A percentile compares a stretch with the other conserved stretches of the same genome.
Conservation (phyloP, 2,888 invertebrate genomes). For the Dusona sp. region DNA sequence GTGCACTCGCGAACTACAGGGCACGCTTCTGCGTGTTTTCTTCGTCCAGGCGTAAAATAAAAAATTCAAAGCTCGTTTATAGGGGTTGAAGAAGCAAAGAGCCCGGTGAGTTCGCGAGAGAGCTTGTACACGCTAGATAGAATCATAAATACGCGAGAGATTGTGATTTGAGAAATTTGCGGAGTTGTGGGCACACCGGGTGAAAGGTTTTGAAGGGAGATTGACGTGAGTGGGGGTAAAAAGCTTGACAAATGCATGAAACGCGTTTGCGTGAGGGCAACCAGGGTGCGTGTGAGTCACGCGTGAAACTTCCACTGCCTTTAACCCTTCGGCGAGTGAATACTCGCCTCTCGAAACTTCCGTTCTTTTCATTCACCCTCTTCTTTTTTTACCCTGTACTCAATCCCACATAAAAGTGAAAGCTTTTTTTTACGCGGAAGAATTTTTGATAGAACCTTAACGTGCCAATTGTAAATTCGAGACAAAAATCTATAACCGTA, state of each 20-base stretch:
- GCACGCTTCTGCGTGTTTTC: constrained; percentile 32
- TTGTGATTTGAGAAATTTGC: constrained; percentile 64
- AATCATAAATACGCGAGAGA: constrained; percentile 68
- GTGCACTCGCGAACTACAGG: constrained; percentile 29
- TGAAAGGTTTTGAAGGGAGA: not conserved
- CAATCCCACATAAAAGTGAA: constrained; percentile 7
- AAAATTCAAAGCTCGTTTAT: constrained; percentile 69
- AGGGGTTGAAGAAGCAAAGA: constrained; percentile 62
- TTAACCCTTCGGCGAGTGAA: constrained; percentile 49
- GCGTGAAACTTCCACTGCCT: constrained; percentile 59
- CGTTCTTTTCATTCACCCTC: constrained; percentile 59
- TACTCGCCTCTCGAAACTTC: constrained; percentile 56
- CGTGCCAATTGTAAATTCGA: not conserved
- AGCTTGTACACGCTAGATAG: constrained; percentile 59
- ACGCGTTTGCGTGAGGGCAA: constrained; percentile 49
- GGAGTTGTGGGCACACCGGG: constrained; percentile 25
- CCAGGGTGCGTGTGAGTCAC: constrained; percentile 65
- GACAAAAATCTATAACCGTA: not conserved
- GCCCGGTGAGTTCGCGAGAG: constrained; percentile 40
- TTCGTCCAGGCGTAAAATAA: constrained; percentile 65
- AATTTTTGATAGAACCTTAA: constrained; percentile 2
- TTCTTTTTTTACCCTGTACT: not conserved
- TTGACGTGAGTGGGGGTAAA: constrained; percentile 25
- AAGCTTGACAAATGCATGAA: constrained; percentile 62
- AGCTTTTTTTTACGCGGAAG: constrained; percentile 9